Conservation (phyloP, 1,140 invertebrate species). For the Oncopodura yosiiana region DNA sequence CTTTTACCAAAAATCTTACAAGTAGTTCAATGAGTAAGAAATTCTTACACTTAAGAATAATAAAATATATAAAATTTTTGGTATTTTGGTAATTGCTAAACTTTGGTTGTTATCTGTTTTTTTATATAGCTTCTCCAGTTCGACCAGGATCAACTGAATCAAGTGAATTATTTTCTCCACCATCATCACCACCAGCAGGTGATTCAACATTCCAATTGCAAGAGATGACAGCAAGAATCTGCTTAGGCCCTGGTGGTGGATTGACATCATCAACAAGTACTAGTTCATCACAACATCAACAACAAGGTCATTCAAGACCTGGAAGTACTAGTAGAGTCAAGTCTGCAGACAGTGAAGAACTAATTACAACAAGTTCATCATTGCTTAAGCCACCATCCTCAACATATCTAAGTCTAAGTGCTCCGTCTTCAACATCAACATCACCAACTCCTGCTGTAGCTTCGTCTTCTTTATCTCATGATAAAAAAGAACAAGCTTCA, state of each 20-base stretch:
- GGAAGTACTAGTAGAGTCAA: too few species aligned
- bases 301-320: too few species aligned
- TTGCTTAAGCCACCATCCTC: background rate
- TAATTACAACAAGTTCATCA: background rate
- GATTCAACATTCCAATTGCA: constrained; percentile 31
- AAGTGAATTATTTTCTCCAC: constrained; percentile 25
- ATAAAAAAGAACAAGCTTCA: background rate
- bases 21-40: too few species aligned
- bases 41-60: too few species aligned
- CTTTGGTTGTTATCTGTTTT: background rate
- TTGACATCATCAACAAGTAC: constrained; percentile 7
- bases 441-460: too few species aligned
- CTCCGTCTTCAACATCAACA: too few species aligned
- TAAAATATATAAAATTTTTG: too few species aligned
- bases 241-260: constrained; percentile 10
- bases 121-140: constrained; percentile 10
- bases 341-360: too few species aligned
- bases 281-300: too few species aligned
- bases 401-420: too few species aligned
- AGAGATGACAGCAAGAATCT: constrained; percentile 33
- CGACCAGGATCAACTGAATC: constrained; percentile 16
- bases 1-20: too few species aligned
- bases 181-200: constrained; percentile 17
- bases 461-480: background rate
- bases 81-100: background rate